Percentiles rank a stretch among this genome's conserved stretches.
Evolutionary conservation across 2,113 vertebrate species (phyloP).

Genomic region (Phainopepla nitens): DNA sequence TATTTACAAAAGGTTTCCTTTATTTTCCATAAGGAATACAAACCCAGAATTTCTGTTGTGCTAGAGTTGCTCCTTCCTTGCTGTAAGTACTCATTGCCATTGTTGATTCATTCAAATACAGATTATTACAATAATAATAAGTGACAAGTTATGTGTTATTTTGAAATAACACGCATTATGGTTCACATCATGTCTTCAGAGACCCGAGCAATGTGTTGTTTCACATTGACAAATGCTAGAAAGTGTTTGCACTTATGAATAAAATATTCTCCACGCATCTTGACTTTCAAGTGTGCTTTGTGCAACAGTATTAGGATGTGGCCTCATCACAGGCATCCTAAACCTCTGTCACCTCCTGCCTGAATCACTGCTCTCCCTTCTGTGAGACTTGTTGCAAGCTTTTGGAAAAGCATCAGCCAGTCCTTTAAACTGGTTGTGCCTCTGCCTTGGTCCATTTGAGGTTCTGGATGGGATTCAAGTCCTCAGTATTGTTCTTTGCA

Average conservation of each 20-base stretch:
- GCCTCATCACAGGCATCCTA: not conserved
- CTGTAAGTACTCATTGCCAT: not conserved
- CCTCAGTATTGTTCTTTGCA: not conserved
- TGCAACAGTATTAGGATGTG: not conserved
- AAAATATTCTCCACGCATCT: not conserved
- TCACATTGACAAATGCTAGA: not conserved
- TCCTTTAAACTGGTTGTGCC: not conserved
- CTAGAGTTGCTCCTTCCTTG: not conserved
- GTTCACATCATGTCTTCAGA: slow-evolving; percentile 50
- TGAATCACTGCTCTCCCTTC: not conserved
- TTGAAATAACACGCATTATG: slow-evolving; percentile 49
- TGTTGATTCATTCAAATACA: slow-evolving; percentile 7
- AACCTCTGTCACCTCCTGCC: not conserved
- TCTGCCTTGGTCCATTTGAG: not conserved
- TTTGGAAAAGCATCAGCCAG: not conserved
- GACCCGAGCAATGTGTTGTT: slow-evolving; percentile 23
- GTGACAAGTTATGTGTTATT: slow-evolving; percentile 53
- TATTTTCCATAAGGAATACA: slow-evolving; percentile 42
- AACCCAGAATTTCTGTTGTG: not conserved
- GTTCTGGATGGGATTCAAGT: not conserved
- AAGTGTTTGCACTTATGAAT: slow-evolving; percentile 11
- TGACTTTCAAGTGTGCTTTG: not conserved
- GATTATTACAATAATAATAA: slow-evolving; percentile 26
- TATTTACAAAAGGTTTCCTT: slow-evolving; percentile 44
- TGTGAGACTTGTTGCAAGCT: not conserved